Conservation (phyloP, 2,888 invertebrate species). For the Ectobius pallidus region DNA sequence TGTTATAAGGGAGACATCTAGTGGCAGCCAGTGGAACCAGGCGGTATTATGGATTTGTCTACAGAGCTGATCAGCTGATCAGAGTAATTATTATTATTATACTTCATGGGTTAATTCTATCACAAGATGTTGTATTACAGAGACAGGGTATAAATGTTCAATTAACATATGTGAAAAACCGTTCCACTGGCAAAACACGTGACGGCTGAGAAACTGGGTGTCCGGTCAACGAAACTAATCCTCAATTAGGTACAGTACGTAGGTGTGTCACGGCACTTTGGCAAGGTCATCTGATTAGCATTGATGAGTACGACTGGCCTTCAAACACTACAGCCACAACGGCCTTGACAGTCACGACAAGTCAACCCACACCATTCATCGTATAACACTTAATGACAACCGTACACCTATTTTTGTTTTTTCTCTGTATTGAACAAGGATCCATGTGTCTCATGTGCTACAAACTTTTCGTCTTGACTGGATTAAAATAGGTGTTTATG, state of each 20-base stretch:
- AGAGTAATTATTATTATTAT: not conserved
- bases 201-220: too few relatives aligned
- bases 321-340: slow-evolving; percentile 14
- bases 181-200: too few relatives aligned
- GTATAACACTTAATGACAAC: too few relatives aligned
- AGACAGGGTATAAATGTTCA: too few relatives aligned
- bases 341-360: slow-evolving; percentile 19
- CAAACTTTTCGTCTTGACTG: not conserved
- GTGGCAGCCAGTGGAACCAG: slow-evolving; percentile 3
- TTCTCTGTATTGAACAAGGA: not conserved
- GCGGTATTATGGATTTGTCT: slow-evolving; percentile 29
- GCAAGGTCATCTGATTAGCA: slow-evolving; percentile 29
- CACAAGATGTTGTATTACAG: too few relatives aligned
- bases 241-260: not conserved
- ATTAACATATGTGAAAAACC: too few relatives aligned
- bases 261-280: slow-evolving; percentile 24
- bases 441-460: not conserved
- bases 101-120: too few relatives aligned
- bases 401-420: too few relatives aligned
- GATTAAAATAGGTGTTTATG: slow-evolving; percentile 26
- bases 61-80: slow-evolving; percentile 32
- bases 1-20: slow-evolving; percentile 32
- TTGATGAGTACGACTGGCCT: slow-evolving; percentile 25
- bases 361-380: not conserved
- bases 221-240: not conserved